Evolutionary conservation across 2,113 vertebrate species (phyloP).

Genomic region (Sitta europaea): DNA sequence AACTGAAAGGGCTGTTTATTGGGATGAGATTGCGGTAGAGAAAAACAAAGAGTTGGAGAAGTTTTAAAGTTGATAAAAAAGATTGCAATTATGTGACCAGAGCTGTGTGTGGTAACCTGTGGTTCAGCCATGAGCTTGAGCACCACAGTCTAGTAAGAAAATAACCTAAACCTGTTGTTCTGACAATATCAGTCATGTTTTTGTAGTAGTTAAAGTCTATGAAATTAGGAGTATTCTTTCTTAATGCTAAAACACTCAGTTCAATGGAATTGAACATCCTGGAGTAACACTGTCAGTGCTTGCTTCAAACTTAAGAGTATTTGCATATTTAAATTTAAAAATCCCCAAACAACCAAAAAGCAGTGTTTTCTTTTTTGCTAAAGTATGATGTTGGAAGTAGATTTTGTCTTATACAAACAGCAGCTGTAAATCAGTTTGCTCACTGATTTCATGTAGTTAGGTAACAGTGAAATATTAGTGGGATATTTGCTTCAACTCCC

Average conservation of each 20-base stretch:
- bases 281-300: background rate
- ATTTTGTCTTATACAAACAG: background rate
- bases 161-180: background rate
- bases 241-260: background rate
- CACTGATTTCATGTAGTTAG: background rate
- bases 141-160: no score
- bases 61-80: background rate
- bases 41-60: background rate
- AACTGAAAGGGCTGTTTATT: background rate
- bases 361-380: background rate
- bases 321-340: background rate
- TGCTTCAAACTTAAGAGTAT: background rate
- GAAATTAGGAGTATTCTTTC: background rate
- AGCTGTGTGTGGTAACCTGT: background rate
- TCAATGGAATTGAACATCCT: background rate
- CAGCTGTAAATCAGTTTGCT: background rate
- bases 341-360: background rate
- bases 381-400: background rate
- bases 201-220: background rate
- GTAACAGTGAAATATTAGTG: background rate
- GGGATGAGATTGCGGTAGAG: background rate
- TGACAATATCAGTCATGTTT: background rate
- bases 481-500: background rate
- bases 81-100: background rate
- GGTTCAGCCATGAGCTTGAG: background rate